Conservation (phyloP, 1,140 invertebrate species). For the Panagrolaimus sp. region DNA sequence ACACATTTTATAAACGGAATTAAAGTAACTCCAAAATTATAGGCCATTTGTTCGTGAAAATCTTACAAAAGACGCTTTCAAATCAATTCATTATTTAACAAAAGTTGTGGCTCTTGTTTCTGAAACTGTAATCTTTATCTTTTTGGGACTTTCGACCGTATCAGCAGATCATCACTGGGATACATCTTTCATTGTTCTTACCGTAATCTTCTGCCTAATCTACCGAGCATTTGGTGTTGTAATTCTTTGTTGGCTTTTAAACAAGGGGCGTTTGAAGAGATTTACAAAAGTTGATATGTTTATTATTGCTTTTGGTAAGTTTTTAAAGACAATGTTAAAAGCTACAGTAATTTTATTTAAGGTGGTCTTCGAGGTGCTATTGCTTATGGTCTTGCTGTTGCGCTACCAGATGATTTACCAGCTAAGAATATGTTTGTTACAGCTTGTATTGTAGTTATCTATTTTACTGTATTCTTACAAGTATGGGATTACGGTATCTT, state of each 20-base stretch:
- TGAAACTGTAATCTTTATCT: conserved; percentile 99
- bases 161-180: conserved; percentile 90
- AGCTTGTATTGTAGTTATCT: conserved; percentile 62
- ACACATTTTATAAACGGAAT: too few relatives aligned
- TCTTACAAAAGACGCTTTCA: conserved; percentile 92
- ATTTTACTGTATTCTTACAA: conserved; percentile 64
- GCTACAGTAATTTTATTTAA: conserved; percentile 38
- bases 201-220: conserved; percentile 87
- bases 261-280: conserved; percentile 59
- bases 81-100: conserved; percentile 94
- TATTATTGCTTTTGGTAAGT: conserved; percentile 60
- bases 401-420: conserved; percentile 59
- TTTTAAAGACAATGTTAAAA: conserved; percentile 14
- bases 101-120: conserved; percentile 77
- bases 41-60: conserved; percentile 98
- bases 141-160: conserved; percentile 90
- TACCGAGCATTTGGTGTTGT: conserved; percentile 67
- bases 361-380: conserved; percentile 63
- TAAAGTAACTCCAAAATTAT: conserved; percentile 65
- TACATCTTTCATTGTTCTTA: conserved; percentile 85
- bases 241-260: conserved; percentile 50
- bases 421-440: conserved; percentile 62
- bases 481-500: conserved; percentile 32
- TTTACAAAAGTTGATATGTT: conserved; percentile 61
- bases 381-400: conserved; percentile 62